These are phyloP conservation scores for Sula dactylatra DNA, from an alignment of 2,113 vertebrate species.

Conservation along the genomic window DNA sequence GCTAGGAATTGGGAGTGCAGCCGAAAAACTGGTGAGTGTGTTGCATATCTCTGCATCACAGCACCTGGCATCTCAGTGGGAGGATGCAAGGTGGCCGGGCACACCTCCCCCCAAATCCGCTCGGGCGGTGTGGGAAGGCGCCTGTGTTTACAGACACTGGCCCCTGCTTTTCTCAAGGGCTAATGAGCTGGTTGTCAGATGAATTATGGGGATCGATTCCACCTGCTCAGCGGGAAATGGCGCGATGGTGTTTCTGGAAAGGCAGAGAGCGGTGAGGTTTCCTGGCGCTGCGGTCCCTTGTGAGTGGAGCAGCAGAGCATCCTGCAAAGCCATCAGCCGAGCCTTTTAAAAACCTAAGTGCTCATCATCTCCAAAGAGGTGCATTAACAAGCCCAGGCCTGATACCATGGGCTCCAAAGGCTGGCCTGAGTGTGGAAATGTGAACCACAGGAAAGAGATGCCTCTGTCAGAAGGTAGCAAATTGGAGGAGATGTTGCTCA, in stretches of 20 bases:
- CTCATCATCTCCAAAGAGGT: background rate
- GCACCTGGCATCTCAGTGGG: background rate
- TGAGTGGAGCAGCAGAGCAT: background rate
- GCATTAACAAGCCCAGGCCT: background rate
- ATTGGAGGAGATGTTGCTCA: background rate
- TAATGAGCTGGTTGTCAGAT: fast-evolving
- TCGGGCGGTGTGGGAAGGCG: background rate
- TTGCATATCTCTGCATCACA: background rate
- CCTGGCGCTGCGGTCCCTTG: conserved; percentile 19
- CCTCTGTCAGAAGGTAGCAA: background rate
- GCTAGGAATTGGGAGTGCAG: background rate
- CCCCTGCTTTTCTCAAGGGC: background rate
- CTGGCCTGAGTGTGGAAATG: background rate
- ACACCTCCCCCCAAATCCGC: fast-evolving
- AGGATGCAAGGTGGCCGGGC: fast-evolving
- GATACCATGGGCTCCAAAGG: background rate
- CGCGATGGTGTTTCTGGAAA: background rate
- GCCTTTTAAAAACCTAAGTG: conserved; percentile 27
- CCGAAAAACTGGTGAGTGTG: background rate
- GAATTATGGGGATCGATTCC: background rate
- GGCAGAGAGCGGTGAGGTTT: background rate
- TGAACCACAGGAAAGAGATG: background rate
- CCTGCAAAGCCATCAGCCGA: background rate
- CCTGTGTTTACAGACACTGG: background rate
- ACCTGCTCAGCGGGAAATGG: background rate